Conservation (phyloP, 2,113 vertebrate species). For the zebrafish (Danio rerio) region GRCz12tu NC_133198.1:37212501-37213000, state of each 20-base stretch:
- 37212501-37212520: neutral
- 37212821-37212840: constrained; percentile 6
- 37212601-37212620: neutral
- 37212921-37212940: constrained; percentile 2
- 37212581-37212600: neutral
- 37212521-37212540: neutral
- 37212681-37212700: neutral
- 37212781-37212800: neutral
- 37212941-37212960: constrained; percentile 17
- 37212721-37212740: constrained; percentile 23
- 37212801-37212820: constrained; percentile 21
- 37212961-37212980: constrained; percentile 50
- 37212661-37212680: neutral
- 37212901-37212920: constrained; percentile 46
- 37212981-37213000: constrained; percentile 16
- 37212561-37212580: neutral
- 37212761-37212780: neutral
- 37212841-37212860: constrained; percentile 23
- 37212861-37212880: constrained; percentile 9
- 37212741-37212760: neutral
- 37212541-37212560: neutral
- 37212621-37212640: neutral
- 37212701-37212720: neutral
- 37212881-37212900: constrained; percentile 62
- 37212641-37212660: neutral